Percentiles rank a stretch among this genome's conserved stretches.
These are phyloP conservation scores for Drosophila percnosoma DNA, from an alignment of 2,888 invertebrate species.

Conservation along the genomic window DNA sequence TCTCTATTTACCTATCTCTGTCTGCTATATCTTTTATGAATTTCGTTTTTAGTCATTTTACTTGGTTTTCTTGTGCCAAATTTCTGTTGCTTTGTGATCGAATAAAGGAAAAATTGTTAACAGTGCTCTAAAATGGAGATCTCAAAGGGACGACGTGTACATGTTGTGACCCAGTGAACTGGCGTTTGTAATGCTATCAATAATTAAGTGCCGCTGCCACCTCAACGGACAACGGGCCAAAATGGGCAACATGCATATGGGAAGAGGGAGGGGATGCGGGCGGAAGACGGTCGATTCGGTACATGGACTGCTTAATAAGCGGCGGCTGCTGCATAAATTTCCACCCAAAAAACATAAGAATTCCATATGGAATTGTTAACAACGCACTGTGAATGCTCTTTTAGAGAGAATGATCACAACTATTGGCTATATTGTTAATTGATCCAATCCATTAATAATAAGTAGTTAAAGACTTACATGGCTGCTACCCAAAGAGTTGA, in stretches of 20 bases:
- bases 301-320: constrained; percentile 75
- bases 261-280: constrained; percentile 4
- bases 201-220: constrained; percentile 78
- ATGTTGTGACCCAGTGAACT: constrained; percentile 71
- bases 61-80: constrained; percentile 31
- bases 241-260: constrained; percentile 18
- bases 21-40: neutral
- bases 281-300: constrained; percentile 3
- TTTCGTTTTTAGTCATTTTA: neutral
- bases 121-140: constrained; percentile 54
- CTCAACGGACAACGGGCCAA: constrained; percentile 45
- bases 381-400: constrained; percentile 29
- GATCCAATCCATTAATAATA: neutral
- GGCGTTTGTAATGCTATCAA: constrained; percentile 77
- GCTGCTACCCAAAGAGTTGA: neutral
- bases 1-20: neutral
- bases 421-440: neutral
- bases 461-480: neutral
- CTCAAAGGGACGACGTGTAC: constrained; percentile 50
- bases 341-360: constrained; percentile 48
- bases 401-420: neutral
- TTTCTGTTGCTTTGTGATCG: constrained; percentile 32
- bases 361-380: neutral
- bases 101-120: constrained; percentile 54
- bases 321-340: constrained; percentile 80